A percentile compares a stretch with the other conserved stretches of the same genome.
Conservation (phyloP, 2,113 vertebrate species). For the Cyprinodon tularosa region DNA sequence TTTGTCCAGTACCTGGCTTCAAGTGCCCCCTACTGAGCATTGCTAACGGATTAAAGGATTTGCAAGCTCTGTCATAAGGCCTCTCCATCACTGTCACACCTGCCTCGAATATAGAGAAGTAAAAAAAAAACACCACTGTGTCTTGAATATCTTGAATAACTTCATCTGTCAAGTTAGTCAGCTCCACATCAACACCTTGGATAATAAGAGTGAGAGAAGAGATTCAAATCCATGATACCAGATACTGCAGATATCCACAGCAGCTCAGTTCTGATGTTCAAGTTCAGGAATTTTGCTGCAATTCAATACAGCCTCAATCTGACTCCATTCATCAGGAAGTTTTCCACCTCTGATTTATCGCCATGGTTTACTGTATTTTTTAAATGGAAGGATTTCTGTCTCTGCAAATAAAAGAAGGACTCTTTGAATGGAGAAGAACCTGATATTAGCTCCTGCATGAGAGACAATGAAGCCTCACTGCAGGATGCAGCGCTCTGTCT, state of each 20-base stretch:
- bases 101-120: conserved; percentile 47
- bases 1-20: conserved; percentile 63
- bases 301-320: conserved; percentile 58
- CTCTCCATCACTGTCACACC: conserved; percentile 74
- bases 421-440: conserved; percentile 47
- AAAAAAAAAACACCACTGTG: conserved; percentile 17
- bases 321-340: conserved; percentile 37
- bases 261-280: conserved; percentile 46
- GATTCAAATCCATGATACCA: conserved; percentile 47
- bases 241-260: conserved; percentile 63
- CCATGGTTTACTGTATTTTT: conserved; percentile 30
- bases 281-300: conserved; percentile 65
- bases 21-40: conserved; percentile 71
- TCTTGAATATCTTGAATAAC: conserved; percentile 41
- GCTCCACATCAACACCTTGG: conserved; percentile 57
- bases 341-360: conserved; percentile 33
- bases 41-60: conserved; percentile 78
- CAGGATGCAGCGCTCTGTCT: conserved; percentile 46
- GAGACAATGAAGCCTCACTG: conserved; percentile 60
- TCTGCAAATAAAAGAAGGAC: conserved; percentile 36
- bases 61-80: conserved; percentile 73
- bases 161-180: conserved; percentile 61
- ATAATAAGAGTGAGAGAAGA: conserved; percentile 20
- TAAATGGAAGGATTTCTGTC: conserved; percentile 15
- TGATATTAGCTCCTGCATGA: conserved; percentile 46